Base-by-base conservation (phyloP, 2,797 vertebrate species). In the Melanotaenia pygmaea region DNA sequence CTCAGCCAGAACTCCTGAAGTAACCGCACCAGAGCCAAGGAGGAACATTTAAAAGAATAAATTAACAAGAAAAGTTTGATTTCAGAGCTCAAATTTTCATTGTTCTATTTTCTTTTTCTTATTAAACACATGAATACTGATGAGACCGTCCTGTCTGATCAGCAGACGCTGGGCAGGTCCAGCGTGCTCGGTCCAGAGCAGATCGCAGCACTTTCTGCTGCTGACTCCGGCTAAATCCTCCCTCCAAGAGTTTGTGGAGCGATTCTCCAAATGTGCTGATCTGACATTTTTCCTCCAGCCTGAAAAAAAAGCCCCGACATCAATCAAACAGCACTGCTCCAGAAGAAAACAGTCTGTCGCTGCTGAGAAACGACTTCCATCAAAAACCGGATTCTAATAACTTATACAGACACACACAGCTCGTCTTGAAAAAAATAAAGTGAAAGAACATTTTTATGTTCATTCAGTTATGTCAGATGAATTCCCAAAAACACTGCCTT, bases 161-260 rank as follows among this genome's bases (percentile, higher is more conserved):
- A 68, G 56, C 9, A 51, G 34, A 30, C 30, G 30, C 37, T 64
- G 35, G 71, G 66, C 40, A 70, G 22, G 40, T 50, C 32, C 11
- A 71, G 60, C 9, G 45, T 3, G 9, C 34, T 69, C 16, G 34
- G 62, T 67, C 53, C 50, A 72, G 67, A 77, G 50, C 69, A 67
- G 20, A 71, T 76, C 40, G n/a, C 61, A 65, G 73, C 73, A 54
- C 58, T 77, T 74, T 71, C 24, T 62, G 50, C 59, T 83, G 80
- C 74, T 81, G 81, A 82, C 76, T 67, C 74, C 11, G 24, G 40
- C 24, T 30, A 67, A 68, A 75, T 66, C 67, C 32, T 59, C 2
- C 45, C n/a, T 56, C 12, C 20, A 34, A 61, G 43, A 77, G 64
- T 59, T 22, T 37, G 50, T 51, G 32, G 43, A 60, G 56, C 24